Evolutionary conservation across 2,888 invertebrate genomes (phyloP), one percentile per base, ranked within the genome.

Genomic region (Sicus ferrugineus): DNA sequence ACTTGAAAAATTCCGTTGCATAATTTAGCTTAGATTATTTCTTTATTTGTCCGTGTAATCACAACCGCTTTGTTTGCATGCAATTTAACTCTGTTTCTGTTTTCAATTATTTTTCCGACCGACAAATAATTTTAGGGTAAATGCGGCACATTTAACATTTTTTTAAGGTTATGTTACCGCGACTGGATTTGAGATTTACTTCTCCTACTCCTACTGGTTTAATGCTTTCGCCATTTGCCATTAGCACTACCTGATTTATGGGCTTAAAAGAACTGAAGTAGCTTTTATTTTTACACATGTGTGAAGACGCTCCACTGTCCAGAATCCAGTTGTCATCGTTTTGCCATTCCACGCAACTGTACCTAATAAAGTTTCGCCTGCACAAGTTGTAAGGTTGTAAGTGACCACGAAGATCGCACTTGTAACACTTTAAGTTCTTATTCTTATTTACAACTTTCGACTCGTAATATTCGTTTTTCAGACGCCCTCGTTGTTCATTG

Each of bases 21-120:
- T 46, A 46, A 46, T 16, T 46, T 46, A n/a, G 46, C 9, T 62
- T 46, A 64, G 68, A 68, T 69, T 72, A 50, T 59, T 63, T 61
- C 67, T 71, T 46, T 62, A 16, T 19, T 28, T 30, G 14, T 34
- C 16, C 38, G 30, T 67, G 61, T 62, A 50, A 46, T 46, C 2
- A 46, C 34, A 34, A 34, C 34, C 34, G 52, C 62, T 61, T 6
- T 30, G 38, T 56, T 48, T 59, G 59, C 42, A 38, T 50, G 31
- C 9, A 56, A 70, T 66, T 46, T 14, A 21, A 68, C 52, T 34
- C 34, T 34, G 34, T 34, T 34, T 34, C 34, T 14, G 1, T 34
- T 34, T 14, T 34, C 34, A 34, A 34, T 34, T 34, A 34, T 34
- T 34, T 34, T 34, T 34, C 2, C 34, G 34, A 34, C 34, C 2